Base-by-base conservation (phyloP, 2,888 invertebrate genomes). In the Epistrophella euchroma region DNA sequence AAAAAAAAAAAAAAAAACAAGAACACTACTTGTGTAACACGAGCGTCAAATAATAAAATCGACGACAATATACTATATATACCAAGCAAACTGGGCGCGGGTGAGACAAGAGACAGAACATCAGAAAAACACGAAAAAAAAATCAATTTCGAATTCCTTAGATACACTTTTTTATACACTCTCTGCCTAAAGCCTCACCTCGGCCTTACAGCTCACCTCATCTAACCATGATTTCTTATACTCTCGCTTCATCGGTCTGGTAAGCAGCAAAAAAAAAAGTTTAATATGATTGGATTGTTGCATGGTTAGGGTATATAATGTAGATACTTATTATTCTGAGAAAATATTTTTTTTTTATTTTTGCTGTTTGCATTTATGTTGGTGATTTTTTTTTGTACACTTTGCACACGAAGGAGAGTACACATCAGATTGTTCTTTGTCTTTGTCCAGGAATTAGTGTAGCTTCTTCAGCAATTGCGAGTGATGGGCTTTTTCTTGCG, bases 71-170 rank as follows among this genome's bases (percentile, higher is more conserved):
- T 40, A 28, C 6, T 6, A 7, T 32, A 32, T 2, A 43, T 35
- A 52, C n/a, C 35, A 32, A 11, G 17, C 4, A 62, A 25, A 60
- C 52, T 55, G 19, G 17, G 60, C 35, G 66, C 37, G 22, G 45
- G 60, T 37, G 50, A 70, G 17, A 45, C 62, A 64, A 70, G 68
- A 60, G 55, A 64, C 22, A 76, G 47, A 76, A 60, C 37, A 55
- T 56, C 35, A 66, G 25, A 79, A 52, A 22, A 52, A 52, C 25
- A 15, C 6, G n/a, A 58, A 6, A 60, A 73, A 70, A 80, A 86
- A 86, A 86, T 82, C 82, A 82, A 82, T 86, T 86, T 82, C 77
- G 58, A 82, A 86, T 86, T 86, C 86, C 86, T 86, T 86, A 82
- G 82, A 86, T 86, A 82, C 82, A 86, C 78, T 81, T 86, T 86